Evolutionary conservation across 1,140 invertebrate species (phyloP).

Genomic region (Drusus annulatus): DNA sequence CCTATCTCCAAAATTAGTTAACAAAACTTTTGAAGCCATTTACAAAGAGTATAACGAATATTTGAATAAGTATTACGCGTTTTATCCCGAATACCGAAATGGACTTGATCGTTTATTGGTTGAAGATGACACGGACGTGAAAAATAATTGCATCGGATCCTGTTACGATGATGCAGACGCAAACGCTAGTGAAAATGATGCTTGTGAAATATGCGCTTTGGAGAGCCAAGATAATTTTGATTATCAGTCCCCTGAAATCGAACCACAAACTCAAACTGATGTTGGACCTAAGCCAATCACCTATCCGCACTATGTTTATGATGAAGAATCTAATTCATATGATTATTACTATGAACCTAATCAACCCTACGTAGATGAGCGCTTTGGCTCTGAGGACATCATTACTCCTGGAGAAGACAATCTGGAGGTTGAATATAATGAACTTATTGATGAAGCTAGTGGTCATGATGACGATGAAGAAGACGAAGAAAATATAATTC

Average conservation of each 20-base stretch:
- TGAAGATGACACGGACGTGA: background rate
- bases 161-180: background rate
- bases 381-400: too few relatives aligned
- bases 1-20: background rate
- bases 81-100: slow-evolving; percentile 13
- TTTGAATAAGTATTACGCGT: slow-evolving; percentile 32
- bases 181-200: background rate
- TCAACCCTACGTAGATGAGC: background rate
- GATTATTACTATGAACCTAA: background rate
- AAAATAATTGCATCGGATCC: background rate
- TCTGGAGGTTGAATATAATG: background rate
- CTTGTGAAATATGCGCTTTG: background rate
- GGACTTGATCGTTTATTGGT: background rate
- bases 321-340: background rate
- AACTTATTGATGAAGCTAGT: background rate
- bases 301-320: background rate
- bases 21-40: slow-evolving; percentile 18
- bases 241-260: background rate
- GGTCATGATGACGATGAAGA: too few relatives aligned
- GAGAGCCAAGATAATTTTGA: background rate
- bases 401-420: too few relatives aligned
- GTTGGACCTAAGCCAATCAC: too few relatives aligned
- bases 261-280: too few relatives aligned
- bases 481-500: too few relatives aligned
- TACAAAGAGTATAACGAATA: slow-evolving; percentile 48